Conservation (phyloP, 2,888 invertebrate genomes). For the Macrosoma leucophasiata region DNA sequence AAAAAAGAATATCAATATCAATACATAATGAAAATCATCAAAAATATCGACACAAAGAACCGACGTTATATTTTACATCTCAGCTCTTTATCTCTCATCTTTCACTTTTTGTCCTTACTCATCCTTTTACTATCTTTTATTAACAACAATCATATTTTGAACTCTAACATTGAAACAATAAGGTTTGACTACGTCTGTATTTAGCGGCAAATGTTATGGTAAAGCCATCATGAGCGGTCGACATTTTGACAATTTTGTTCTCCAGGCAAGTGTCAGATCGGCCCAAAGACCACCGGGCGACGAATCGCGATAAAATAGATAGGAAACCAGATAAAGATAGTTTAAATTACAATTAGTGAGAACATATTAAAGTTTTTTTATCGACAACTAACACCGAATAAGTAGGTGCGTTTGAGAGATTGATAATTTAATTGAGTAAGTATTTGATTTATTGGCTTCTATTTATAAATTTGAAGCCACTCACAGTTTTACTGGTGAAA, state of each 20-base stretch:
- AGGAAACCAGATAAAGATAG: constrained; percentile 46
- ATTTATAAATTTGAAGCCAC: no score
- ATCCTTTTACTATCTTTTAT: constrained; percentile 14
- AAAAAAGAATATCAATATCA: no score
- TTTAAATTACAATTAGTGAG: constrained; percentile 61
- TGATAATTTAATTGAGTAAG: no score
- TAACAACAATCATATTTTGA: constrained; percentile 1
- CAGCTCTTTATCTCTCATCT: constrained; percentile 51
- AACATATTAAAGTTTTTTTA: constrained; percentile 43
- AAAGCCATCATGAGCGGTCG: constrained; percentile 51
- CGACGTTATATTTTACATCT: constrained; percentile 31
- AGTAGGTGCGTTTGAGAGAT: no score
- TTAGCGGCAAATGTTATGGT: constrained; percentile 22
- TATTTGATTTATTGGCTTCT: no score
- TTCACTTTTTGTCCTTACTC: constrained; percentile 45
- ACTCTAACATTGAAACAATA: constrained; percentile 8
- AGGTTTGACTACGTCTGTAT: constrained; percentile 7
- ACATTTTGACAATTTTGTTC: constrained; percentile 69
- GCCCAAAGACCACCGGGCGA: constrained; percentile 57
- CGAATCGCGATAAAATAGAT: constrained; percentile 43
- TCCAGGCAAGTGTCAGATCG: constrained; percentile 56
- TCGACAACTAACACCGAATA: no score
- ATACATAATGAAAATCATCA: constrained; percentile 13
- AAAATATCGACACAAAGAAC: constrained; percentile 9
- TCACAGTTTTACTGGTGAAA: no score